Conservation (phyloP, 2,888 invertebrate genomes). For the Plebejus anna region DNA sequence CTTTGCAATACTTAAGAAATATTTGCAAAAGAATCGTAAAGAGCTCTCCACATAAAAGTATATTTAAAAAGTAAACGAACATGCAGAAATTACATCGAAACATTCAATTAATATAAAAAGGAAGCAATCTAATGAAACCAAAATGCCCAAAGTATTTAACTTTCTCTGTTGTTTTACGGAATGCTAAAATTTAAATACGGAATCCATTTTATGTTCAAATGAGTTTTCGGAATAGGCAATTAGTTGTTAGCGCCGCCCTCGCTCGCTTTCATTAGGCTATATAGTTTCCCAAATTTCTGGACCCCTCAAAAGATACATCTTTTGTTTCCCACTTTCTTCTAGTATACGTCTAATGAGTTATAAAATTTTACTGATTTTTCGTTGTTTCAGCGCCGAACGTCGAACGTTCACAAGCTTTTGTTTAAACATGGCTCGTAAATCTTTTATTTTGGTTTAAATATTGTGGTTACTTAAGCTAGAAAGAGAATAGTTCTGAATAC, state of each 20-base stretch:
- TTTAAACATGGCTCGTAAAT: slow-evolving; percentile 3
- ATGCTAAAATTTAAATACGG: slow-evolving; percentile 78
- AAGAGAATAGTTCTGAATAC: background rate
- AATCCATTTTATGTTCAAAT: slow-evolving; percentile 80
- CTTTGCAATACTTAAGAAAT: too few relatives aligned
- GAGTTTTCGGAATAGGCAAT: slow-evolving; percentile 80
- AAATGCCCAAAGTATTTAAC: slow-evolving; percentile 70
- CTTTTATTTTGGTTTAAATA: slow-evolving; percentile 6
- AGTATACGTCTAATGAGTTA: slow-evolving; percentile 60
- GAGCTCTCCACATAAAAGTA: background rate
- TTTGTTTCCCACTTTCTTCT: slow-evolving; percentile 71
- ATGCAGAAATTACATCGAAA: slow-evolving; percentile 2
- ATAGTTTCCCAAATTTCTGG: slow-evolving; percentile 78
- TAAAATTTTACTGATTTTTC: slow-evolving; percentile 67
- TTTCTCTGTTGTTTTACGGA: slow-evolving; percentile 74
- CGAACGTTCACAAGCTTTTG: background rate
- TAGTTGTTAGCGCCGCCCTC: slow-evolving; percentile 80
- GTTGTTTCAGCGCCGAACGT: slow-evolving; percentile 45
- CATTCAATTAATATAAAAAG: slow-evolving; percentile 31
- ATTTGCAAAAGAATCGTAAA: background rate
- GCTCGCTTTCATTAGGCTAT: slow-evolving; percentile 79
- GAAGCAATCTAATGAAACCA: slow-evolving; percentile 45
- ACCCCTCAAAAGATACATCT: slow-evolving; percentile 74
- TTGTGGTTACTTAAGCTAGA: background rate
- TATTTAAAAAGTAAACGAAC: background rate